Percentiles rank a stretch among this genome's conserved stretches.
These are phyloP conservation scores for Chymomyza fuscimana DNA, from an alignment of 2,888 invertebrate genomes.

Conservation along the genomic window DNA sequence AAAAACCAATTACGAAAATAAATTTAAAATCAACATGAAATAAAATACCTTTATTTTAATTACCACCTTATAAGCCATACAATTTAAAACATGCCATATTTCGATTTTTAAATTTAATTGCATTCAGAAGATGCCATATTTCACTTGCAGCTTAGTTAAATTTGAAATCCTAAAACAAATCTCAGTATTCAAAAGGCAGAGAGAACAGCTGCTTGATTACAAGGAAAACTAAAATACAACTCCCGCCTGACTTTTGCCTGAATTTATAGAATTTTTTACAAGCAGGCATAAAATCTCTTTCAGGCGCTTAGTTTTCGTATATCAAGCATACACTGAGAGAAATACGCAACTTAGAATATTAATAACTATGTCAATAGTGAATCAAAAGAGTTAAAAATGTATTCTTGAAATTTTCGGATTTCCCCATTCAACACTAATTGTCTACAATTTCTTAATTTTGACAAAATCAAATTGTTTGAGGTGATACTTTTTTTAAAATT, in stretches of 20 bases:
- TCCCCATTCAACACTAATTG: too few relatives aligned
- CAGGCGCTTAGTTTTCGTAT: neutral
- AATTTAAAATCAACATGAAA: neutral
- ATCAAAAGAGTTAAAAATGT: too few relatives aligned
- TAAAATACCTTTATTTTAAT: neutral
- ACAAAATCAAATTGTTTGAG: too few relatives aligned
- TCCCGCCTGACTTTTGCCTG: neutral
- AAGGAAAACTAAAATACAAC: neutral
- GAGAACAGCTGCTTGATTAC: neutral
- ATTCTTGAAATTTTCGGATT: too few relatives aligned
- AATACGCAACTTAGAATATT: too few relatives aligned
- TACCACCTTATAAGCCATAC: neutral
- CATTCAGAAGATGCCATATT: neutral
- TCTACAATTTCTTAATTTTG: too few relatives aligned
- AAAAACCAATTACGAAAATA: neutral
- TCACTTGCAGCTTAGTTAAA: neutral
- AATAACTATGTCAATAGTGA: too few relatives aligned
- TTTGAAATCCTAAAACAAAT: neutral
- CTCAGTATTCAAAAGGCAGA: neutral
- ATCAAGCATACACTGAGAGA: too few relatives aligned
- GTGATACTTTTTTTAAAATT: too few relatives aligned
- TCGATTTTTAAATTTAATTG: neutral
- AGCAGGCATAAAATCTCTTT: neutral
- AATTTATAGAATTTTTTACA: neutral
- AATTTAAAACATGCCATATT: neutral